Base-by-base conservation (phyloP, 2,888 invertebrate genomes). In the Oligia fasciuncula region DNA sequence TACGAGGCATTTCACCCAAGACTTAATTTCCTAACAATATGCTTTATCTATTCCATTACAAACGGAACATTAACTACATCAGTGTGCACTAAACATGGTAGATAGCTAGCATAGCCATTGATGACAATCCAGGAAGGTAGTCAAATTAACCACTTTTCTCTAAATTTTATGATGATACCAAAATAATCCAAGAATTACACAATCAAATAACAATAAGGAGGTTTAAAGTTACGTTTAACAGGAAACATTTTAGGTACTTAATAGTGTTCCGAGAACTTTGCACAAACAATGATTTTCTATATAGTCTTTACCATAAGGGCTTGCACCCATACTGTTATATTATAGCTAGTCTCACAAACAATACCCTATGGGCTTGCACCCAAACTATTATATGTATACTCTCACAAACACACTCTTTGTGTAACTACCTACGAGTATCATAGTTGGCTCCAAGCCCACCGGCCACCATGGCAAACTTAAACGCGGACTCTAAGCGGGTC, bases 401-500 rank as follows among this genome's bases (percentile, higher is more conserved):
- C 49, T 4, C 14, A 9, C 14, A n/a, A 4, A 79, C n/a, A 9
- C 54, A n/a, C 11, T 43, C 8, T 19, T 40, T 0, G 29, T 8
- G 8, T 63, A n/a, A 14, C 3, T 29, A 43, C 9, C 14, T 29
- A 29, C 29, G 29, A 29, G 29, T 29, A 23, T 11, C n/a, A 35
- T 54, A 76, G 35, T 62, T 63, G 23, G 29, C 6, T 11, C 17
- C 54, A 57, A 65, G 19, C 23, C 2, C 9, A 72, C 17, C 14
- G 19, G 17, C 2, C 9, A 72, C 17, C 14, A 91, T 92, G 92
- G 83, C 85, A 4, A 89, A 90, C 0, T 19, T 83, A 11, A 86
- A 79, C 14, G 77, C 68, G 0, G 88, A 80, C 2, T 81, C 77
- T 0, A 88, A 91, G 23, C 89, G 87, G 0, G 91, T 96, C 6